Evolutionary conservation across 2,888 invertebrate species (phyloP).

Genomic region (Cactoblastis cactorum): DNA sequence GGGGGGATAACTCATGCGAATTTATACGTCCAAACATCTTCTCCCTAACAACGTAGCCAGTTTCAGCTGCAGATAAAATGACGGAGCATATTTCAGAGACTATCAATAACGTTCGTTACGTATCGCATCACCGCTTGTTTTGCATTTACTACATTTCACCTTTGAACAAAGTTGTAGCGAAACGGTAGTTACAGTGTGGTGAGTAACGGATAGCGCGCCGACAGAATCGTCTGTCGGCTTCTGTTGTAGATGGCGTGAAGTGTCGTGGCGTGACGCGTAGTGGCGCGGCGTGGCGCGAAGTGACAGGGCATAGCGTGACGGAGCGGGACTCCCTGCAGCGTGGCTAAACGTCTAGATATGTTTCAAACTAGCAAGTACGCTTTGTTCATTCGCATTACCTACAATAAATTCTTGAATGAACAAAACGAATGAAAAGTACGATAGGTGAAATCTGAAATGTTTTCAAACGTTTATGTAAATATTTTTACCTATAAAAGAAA

Average conservation of each 20-base stretch:
- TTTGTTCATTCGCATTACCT: conserved; percentile 27
- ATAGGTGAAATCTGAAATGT: no score
- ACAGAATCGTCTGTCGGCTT: conserved; percentile 1
- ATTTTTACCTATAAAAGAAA: no score
- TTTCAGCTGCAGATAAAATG: conserved; percentile 48
- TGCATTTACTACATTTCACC: conserved; percentile 17
- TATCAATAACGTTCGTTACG: conserved; percentile 32
- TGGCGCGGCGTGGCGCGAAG: neutral
- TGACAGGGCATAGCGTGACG: neutral
- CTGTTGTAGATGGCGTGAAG: conserved; percentile 14
- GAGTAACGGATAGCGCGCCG: conserved; percentile 44
- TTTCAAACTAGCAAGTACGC: conserved; percentile 29
- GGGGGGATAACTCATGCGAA: conserved; percentile 37
- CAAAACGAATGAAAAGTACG: neutral
- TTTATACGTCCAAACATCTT: conserved; percentile 41
- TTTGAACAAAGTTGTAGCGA: conserved; percentile 17
- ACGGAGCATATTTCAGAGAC: conserved; percentile 42
- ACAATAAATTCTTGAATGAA: neutral
- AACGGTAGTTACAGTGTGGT: conserved; percentile 31
- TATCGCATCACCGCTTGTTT: conserved; percentile 18
- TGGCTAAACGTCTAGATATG: neutral
- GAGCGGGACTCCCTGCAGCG: neutral
- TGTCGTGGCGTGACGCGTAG: neutral
- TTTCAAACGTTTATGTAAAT: no score
- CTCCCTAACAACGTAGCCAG: conserved; percentile 40